Percentiles rank a stretch among this genome's conserved stretches.
Evolutionary conservation across 2,797 vertebrate genomes (phyloP).

Genomic region (Vespertilio murinus): DNA sequence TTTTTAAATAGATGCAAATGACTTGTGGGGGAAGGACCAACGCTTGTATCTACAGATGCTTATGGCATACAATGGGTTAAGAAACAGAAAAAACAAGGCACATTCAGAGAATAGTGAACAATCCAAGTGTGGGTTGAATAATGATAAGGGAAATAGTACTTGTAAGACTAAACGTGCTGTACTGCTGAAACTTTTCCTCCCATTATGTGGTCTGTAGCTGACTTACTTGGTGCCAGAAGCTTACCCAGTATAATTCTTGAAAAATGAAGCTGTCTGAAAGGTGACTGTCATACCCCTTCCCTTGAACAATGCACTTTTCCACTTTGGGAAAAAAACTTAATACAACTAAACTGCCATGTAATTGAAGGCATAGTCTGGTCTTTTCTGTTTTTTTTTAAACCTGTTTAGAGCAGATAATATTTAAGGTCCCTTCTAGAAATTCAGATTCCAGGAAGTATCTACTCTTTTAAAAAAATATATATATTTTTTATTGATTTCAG

Average conservation of each 20-base stretch:
- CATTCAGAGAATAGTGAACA: background rate
- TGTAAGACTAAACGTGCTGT: background rate
- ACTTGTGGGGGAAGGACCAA: too few species aligned
- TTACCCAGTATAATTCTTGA: background rate
- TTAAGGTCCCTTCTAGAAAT: constrained; percentile 11
- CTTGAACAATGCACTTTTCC: background rate
- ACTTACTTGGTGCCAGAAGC: background rate
- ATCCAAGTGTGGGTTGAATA: background rate
- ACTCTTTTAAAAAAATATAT: background rate
- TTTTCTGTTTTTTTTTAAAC: background rate
- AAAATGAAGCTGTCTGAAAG: background rate
- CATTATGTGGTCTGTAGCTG: background rate
- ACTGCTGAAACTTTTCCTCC: background rate
- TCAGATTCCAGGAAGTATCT: background rate
- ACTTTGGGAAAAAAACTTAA: background rate
- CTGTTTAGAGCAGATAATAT: background rate
- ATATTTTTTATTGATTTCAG: too few species aligned
- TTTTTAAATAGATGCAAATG: too few species aligned
- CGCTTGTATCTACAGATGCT: too few species aligned
- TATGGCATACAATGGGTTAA: background rate
- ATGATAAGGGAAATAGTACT: background rate
- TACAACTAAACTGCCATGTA: background rate
- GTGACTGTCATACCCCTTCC: background rate
- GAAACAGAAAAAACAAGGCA: background rate
- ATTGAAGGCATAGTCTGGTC: background rate